A percentile compares a stretch with the other conserved stretches of the same genome.
Evolutionary conservation across 2,888 invertebrate species (phyloP).

Genomic region (Melanotus villosus): DNA sequence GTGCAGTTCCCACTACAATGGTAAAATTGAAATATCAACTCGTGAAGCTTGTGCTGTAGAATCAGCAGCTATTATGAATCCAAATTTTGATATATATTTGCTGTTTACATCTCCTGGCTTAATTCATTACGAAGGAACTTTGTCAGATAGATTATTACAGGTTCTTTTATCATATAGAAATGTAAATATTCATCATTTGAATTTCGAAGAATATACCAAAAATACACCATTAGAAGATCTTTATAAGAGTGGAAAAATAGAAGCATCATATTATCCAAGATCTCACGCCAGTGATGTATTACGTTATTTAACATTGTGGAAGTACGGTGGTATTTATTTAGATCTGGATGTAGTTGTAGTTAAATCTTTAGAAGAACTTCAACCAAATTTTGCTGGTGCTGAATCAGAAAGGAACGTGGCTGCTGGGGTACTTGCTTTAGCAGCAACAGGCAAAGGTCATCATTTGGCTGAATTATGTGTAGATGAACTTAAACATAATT

Average conservation of each 20-base stretch:
- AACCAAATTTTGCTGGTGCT: conserved; percentile 75
- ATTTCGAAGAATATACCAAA: conserved; percentile 70
- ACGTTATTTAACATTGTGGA: conserved; percentile 78
- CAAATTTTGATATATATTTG: conserved; percentile 72
- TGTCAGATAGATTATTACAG: conserved; percentile 62
- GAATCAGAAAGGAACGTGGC: conserved; percentile 75
- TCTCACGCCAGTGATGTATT: conserved; percentile 78
- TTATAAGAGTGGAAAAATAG: conserved; percentile 69
- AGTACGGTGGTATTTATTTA: conserved; percentile 83
- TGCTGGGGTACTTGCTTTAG: conserved; percentile 78
- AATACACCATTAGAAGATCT: conserved; percentile 74
- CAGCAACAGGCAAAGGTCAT: conserved; percentile 70
- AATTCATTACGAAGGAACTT: conserved; percentile 52
- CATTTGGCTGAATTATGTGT: conserved; percentile 73
- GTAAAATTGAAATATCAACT: conserved; percentile 68
- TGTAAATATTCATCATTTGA: conserved; percentile 69
- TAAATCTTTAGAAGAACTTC: conserved; percentile 72
- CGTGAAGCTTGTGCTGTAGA: conserved; percentile 80
- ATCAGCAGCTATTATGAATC: conserved; percentile 76
- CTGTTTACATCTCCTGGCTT: conserved; percentile 70
- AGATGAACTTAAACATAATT: conserved; percentile 70
- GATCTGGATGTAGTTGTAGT: conserved; percentile 82
- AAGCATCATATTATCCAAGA: conserved; percentile 71
- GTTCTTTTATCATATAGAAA: conserved; percentile 69
- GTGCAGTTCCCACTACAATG: conserved; percentile 67